These are phyloP conservation scores for Strigamia maritima DNA, from an alignment of 2,888 invertebrate species.

Conservation along the genomic window DNA sequence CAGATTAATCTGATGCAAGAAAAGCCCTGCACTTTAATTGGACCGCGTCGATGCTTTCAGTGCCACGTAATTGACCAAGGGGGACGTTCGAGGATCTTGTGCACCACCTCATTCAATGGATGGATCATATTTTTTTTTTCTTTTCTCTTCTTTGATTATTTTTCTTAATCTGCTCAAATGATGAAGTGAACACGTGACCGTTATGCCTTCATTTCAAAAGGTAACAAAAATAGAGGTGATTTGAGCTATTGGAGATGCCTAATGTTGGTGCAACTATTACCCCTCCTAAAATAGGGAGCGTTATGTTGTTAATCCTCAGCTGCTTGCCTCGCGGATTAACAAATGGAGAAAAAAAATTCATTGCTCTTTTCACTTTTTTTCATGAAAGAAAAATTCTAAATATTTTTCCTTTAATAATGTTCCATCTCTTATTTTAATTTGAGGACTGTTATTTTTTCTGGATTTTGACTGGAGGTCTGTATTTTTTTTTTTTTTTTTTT, in stretches of 20 bases:
- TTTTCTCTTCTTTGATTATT: not conserved
- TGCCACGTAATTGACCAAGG: slow-evolving; percentile 20
- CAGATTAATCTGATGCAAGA: slow-evolving; percentile 23
- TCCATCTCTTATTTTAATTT: no score
- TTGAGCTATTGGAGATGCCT: not conserved
- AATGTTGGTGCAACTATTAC: not conserved
- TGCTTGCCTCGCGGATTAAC: not conserved
- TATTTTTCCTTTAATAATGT: not conserved
- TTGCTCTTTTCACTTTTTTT: not conserved
- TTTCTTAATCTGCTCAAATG: not conserved
- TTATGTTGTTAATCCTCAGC: slow-evolving; percentile 10
- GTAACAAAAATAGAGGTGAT: not conserved
- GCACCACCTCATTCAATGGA: not conserved
- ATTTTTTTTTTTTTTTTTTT: slow-evolving; percentile 13
- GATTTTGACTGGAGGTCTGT: not conserved
- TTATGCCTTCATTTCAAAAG: not conserved
- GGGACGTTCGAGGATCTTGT: not conserved
- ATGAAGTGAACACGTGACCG: slow-evolving; percentile 7
- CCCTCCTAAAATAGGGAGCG: not conserved
- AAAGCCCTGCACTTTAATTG: slow-evolving; percentile 18
- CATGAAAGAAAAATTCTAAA: not conserved
- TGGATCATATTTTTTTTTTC: not conserved
- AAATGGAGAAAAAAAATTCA: not conserved
- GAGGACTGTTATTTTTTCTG: not conserved
- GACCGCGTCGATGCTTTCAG: slow-evolving; percentile 15